These are phyloP conservation scores for Microplitis mediator DNA, from an alignment of 1,140 invertebrate species.

Conservation along the genomic window DNA sequence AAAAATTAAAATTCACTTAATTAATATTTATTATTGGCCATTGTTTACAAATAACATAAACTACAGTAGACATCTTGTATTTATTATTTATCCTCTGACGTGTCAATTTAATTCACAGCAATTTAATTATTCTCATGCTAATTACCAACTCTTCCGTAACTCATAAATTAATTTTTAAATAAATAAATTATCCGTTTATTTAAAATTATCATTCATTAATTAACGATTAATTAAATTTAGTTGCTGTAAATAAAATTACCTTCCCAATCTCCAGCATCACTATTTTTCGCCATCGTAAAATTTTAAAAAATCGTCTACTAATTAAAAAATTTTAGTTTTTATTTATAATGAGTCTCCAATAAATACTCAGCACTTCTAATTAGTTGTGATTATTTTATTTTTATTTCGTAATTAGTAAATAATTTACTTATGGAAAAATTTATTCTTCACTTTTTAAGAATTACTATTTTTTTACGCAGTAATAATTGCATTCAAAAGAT, in stretches of 20 bases:
- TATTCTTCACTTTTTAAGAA: too few species aligned
- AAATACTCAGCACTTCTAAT: too few species aligned
- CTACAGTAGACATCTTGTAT: too few species aligned
- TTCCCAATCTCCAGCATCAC: conserved; percentile 22
- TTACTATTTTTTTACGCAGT: neutral
- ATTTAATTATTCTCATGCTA: neutral
- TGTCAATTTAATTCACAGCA: neutral
- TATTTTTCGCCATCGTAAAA: conserved; percentile 13
- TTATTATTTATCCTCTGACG: neutral
- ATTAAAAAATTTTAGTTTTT: too few species aligned
- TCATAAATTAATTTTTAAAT: too few species aligned
- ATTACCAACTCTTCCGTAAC: too few species aligned
- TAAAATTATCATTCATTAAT: neutral
- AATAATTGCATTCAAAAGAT: neutral
- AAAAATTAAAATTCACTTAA: neutral
- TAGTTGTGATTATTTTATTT: neutral
- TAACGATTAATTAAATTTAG: neutral
- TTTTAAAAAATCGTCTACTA: neutral
- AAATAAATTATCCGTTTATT: too few species aligned
- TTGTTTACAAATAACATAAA: neutral
- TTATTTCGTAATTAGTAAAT: conserved; percentile 13
- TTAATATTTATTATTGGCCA: neutral
- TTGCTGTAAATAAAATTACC: neutral
- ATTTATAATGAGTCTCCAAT: too few species aligned
- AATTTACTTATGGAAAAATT: neutral